Evolutionary conservation across 1,140 invertebrate genomes (phyloP).

Genomic region (Vollenhovia emeryi): DNA sequence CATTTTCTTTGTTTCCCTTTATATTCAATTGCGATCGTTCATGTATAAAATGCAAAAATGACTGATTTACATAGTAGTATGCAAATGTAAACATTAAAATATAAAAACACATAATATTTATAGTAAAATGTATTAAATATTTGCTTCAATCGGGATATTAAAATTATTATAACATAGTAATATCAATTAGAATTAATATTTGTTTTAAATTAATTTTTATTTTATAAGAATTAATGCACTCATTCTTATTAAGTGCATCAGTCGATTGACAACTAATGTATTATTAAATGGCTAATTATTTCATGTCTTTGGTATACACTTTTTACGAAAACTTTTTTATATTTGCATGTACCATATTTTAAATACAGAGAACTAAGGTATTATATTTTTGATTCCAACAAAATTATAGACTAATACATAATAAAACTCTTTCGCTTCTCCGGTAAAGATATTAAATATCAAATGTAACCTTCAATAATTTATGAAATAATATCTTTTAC

Average conservation of each 20-base stretch:
- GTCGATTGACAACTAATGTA: background rate
- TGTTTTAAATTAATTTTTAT: background rate
- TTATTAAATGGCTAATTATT: background rate
- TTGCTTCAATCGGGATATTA: background rate
- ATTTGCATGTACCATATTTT: background rate
- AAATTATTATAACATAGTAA: background rate
- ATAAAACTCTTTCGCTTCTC: background rate
- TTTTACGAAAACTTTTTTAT: background rate
- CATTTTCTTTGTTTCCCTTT: constrained; percentile 42
- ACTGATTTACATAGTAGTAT: background rate
- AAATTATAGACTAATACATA: background rate
- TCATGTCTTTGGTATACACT: background rate
- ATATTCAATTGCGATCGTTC: background rate
- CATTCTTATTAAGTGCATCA: too few relatives aligned
- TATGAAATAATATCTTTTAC: background rate
- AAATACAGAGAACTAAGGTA: background rate
- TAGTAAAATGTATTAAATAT: background rate
- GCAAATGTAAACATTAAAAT: constrained; percentile 15
- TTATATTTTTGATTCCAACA: background rate
- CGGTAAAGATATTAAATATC: background rate
- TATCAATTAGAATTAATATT: background rate
- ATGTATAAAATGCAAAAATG: background rate
- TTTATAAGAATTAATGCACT: background rate
- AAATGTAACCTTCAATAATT: constrained; percentile 8
- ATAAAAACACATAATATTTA: background rate